Base-by-base conservation (phyloP, 2,113 vertebrate species). In the Gavialis gangeticus region DNA sequence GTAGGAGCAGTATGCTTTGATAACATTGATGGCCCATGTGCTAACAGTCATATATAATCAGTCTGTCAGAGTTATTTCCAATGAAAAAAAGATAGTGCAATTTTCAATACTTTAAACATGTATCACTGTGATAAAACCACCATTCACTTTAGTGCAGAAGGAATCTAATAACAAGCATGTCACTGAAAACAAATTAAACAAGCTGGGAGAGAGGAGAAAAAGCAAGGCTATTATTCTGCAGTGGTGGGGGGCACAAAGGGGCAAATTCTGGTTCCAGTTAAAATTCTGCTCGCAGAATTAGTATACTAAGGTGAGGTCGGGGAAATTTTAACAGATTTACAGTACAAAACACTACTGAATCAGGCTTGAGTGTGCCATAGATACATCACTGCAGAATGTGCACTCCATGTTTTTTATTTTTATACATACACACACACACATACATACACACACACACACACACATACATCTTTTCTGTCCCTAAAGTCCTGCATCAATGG, bases 301-400 rank as follows among this genome's bases (percentile, higher is more conserved):
- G 82, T 56, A 69, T 10, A 89, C 58, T 16, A 28, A 77, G 87
- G 75, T 16, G 28, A 77, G 87, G 75, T 66, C 75, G 92, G 24
- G 37, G 58, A 12, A 93, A 80, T 66, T 81, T 55, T 94, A 59
- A 25, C 88, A 96, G 55, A 93, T 94, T 79, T 94, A 85, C 10
- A 90, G 14, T 18, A 14, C 4, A 79, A 89, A 87, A 63, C 4
- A 21, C 75, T n/a, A 57, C 55, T 75, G 30, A 57, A 75, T n/a
- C 85, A 10, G 63, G 83, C 28, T 18, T 64, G 64, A 71, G 28
- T 22, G 67, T 84, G 25, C 37, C 76, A 0, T 62, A 79, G 64
- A 78, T 71, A 59, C 67, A 2, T n/a, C 24, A 92, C 63, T 64
- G 85, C 2, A 0, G 19, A 66, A 67, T 12, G 76, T 1, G 1